phyloP scores from a whole-genome alignment of 2,797 vertebrate genomes.

The Sphenopsis melanotis region DNA sequence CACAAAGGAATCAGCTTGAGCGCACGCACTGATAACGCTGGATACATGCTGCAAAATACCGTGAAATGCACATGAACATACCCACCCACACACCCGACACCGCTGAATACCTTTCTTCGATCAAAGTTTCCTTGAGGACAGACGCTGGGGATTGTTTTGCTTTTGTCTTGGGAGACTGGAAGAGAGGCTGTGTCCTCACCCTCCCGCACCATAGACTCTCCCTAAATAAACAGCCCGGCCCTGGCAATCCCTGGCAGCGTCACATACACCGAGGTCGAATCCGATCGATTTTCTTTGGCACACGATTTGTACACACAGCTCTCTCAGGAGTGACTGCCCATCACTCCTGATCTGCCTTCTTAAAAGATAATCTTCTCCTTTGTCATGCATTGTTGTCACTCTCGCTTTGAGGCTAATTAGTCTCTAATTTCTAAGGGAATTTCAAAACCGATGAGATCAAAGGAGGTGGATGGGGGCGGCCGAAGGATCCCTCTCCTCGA shows the following conservation, averaged over 20 bases:
- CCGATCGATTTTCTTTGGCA: not conserved
- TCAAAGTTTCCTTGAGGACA: not conserved
- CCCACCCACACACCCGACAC: not conserved
- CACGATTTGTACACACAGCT: not conserved
- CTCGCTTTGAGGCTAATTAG: not conserved
- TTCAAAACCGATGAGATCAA: constrained; percentile 14
- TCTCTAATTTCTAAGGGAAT: not conserved
- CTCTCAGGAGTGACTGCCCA: not conserved
- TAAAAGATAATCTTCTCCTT: not conserved
- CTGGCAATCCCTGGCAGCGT: not conserved
- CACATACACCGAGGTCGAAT: not conserved
- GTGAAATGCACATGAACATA: not conserved
- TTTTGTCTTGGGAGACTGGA: not conserved
- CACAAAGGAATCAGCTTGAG: not conserved
- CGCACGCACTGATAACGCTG: not conserved
- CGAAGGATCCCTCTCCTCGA: not conserved
- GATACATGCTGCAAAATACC: not conserved
- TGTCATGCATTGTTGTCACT: not conserved
- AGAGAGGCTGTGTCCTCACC: not conserved
- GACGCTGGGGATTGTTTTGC: not conserved
- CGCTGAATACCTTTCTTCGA: not conserved
- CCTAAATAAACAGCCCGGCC: not conserved
- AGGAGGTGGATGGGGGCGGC: not conserved
- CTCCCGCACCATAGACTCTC: not conserved
- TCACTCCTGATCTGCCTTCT: not conserved